Percentiles rank a stretch among this genome's conserved stretches.
These are phyloP conservation scores for Vombatus ursinus DNA, from an alignment of 2,113 vertebrate genomes.

Conservation along the genomic window DNA sequence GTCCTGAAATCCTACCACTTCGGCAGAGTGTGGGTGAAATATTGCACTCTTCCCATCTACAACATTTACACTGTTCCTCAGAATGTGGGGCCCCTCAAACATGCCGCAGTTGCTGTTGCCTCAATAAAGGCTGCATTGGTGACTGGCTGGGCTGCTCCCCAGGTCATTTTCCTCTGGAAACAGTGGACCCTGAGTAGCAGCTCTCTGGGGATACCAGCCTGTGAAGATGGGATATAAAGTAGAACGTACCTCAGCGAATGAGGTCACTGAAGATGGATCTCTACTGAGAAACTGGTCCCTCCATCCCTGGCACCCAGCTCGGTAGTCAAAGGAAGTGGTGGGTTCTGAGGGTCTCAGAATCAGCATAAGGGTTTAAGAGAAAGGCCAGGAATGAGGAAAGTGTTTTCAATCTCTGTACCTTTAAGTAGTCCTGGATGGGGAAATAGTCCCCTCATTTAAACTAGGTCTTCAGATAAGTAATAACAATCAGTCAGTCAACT, in stretches of 20 bases:
- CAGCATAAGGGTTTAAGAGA: background rate
- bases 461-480: background rate
- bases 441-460: background rate
- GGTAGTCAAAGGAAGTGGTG: background rate
- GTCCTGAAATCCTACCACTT: slow-evolving; percentile 61
- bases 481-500: background rate
- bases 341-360: background rate
- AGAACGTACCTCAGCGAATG: background rate
- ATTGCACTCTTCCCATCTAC: slow-evolving; percentile 27
- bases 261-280: background rate
- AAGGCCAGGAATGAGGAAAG: background rate
- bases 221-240: background rate
- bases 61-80: background rate
- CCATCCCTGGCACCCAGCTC: background rate
- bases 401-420: background rate
- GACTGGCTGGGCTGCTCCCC: background rate
- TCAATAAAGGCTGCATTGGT: slow-evolving; percentile 52
- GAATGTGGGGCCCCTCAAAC: background rate
- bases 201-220: background rate
- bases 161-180: background rate
- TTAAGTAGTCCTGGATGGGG: background rate
- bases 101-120: background rate
- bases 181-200: background rate
- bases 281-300: background rate
- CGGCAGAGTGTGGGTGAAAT: slow-evolving; percentile 32